Percentiles rank a stretch among this genome's conserved stretches.
These are phyloP conservation scores for Trachemys scripta DNA, from an alignment of 2,113 vertebrate genomes.

Conservation along the genomic window DNA sequence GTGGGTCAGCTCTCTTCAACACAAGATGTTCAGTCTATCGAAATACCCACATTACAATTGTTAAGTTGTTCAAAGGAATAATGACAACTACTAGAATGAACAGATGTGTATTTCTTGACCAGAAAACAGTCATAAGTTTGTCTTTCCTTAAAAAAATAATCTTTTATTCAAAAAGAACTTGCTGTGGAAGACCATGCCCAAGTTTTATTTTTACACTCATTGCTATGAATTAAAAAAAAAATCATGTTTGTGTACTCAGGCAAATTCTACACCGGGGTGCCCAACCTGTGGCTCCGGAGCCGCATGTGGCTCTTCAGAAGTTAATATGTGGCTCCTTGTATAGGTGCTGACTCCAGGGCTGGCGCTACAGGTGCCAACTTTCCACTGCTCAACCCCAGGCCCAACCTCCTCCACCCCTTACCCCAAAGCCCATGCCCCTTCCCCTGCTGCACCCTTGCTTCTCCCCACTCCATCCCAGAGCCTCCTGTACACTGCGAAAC, in stretches of 20 bases:
- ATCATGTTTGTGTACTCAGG: background rate
- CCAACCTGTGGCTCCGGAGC: too few relatives aligned
- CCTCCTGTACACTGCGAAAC: too few relatives aligned
- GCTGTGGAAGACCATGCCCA: background rate
- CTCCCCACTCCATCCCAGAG: too few relatives aligned
- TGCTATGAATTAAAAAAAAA: background rate
- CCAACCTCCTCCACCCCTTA: too few relatives aligned
- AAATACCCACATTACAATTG: background rate
- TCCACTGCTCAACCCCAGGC: too few relatives aligned
- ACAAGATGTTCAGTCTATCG: background rate
- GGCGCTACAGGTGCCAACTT: too few relatives aligned
- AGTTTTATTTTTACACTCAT: background rate
- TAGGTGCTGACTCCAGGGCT: too few relatives aligned
- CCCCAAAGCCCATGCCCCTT: too few relatives aligned
- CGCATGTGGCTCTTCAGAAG: too few relatives aligned
- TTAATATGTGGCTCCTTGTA: too few relatives aligned
- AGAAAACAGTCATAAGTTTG: background rate
- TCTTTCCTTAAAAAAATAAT: background rate
- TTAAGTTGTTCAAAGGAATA: background rate
- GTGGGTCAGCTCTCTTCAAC: background rate
- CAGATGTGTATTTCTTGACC: background rate
- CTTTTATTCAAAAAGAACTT: background rate
- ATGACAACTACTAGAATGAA: background rate
- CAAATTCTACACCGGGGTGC: background rate
- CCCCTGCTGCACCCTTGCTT: too few relatives aligned